These are phyloP conservation scores for Dioctria linearis DNA, from an alignment of 2,888 invertebrate species.

Conservation along the genomic window DNA sequence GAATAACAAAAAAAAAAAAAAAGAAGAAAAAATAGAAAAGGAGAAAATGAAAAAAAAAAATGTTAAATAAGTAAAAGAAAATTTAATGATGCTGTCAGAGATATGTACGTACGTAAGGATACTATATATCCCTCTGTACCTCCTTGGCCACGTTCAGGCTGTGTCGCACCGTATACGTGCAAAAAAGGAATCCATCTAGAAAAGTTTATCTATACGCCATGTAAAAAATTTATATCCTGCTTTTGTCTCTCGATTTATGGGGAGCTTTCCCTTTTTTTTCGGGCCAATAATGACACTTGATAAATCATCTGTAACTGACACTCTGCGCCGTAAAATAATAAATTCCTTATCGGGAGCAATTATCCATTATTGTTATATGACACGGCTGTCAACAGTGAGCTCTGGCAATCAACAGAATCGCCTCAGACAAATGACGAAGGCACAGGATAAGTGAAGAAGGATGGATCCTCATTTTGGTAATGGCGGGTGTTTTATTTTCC, in stretches of 20 bases:
- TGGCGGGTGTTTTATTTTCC: constrained; percentile 1
- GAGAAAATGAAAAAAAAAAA: constrained; percentile 12
- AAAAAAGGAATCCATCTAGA: not conserved
- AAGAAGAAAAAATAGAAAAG: not conserved
- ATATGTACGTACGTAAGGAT: not conserved
- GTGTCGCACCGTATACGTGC: not conserved
- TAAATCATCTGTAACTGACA: constrained; percentile 46
- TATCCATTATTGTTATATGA: constrained; percentile 39
- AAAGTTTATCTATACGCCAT: constrained; percentile 11
- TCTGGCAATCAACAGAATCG: constrained; percentile 37
- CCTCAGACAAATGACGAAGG: constrained; percentile 21
- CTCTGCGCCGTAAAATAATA: constrained; percentile 44
- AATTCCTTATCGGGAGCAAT: constrained; percentile 41
- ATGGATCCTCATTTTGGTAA: constrained; percentile 12
- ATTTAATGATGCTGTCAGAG: constrained; percentile 6
- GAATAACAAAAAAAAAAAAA: constrained; percentile 9
- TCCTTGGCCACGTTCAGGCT: no score
- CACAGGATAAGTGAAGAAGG: constrained; percentile 8
- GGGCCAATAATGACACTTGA: constrained; percentile 8
- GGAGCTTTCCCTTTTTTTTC: not conserved
- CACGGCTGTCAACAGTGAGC: constrained; percentile 29
- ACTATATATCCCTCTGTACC: no score
- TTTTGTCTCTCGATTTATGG: constrained; percentile 31
- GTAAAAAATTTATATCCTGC: constrained; percentile 41
- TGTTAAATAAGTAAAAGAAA: constrained; percentile 29